Conservation (phyloP, 2,888 invertebrate species). For the Lordiphosa andalusiaca region DNA sequence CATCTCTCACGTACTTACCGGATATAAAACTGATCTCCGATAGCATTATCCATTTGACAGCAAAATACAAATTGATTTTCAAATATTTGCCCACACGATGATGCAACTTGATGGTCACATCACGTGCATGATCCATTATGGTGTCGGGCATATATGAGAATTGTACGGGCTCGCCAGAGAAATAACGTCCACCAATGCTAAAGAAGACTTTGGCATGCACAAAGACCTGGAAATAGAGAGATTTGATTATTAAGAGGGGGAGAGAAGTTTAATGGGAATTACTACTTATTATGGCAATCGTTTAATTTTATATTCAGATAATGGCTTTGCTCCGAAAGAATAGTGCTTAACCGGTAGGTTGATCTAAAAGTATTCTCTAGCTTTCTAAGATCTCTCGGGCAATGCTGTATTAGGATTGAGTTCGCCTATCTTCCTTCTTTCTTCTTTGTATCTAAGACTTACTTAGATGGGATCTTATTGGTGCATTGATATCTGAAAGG, state of each 20-base stretch:
- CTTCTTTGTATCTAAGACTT: no score
- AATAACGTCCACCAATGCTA: slow-evolving; percentile 86
- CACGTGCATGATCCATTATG: slow-evolving; percentile 88
- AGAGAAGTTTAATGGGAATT: no score
- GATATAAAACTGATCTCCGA: slow-evolving; percentile 92
- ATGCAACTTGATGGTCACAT: slow-evolving; percentile 89
- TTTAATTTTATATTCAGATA: no score
- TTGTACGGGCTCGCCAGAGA: slow-evolving; percentile 86
- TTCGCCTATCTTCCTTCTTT: no score
- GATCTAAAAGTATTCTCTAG: no score
- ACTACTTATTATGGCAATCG: no score
- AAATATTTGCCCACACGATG: slow-evolving; percentile 88
- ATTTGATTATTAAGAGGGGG: background rate
- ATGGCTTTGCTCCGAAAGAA: no score
- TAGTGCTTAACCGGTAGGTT: no score
- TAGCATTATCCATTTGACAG: slow-evolving; percentile 91
- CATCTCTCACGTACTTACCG: slow-evolving; percentile 81
- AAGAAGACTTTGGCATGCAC: slow-evolving; percentile 88
- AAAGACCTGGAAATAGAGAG: slow-evolving; percentile 83
- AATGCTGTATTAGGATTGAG: no score
- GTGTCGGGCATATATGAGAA: slow-evolving; percentile 89
- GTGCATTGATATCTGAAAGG: no score
- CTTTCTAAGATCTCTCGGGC: no score
- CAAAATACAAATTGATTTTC: slow-evolving; percentile 89
- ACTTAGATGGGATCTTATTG: no score